Percentiles rank a stretch among this genome's conserved stretches.
Evolutionary conservation across 2,888 invertebrate species (phyloP).

Genomic region (Hirtodrosophila trivittata): DNA sequence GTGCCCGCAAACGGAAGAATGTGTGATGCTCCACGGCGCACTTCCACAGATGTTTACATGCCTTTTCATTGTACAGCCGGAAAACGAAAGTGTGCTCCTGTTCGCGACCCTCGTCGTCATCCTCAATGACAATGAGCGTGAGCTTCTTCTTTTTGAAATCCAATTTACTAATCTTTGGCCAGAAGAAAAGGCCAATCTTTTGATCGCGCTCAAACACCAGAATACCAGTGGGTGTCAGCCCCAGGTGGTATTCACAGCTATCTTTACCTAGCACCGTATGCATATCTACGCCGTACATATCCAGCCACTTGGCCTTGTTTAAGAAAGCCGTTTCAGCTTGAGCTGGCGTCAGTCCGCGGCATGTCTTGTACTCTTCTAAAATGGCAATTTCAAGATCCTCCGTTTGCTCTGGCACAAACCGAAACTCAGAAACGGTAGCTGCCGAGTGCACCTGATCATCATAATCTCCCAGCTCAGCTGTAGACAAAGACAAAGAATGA

Average conservation of each 20-base stretch:
- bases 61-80: conserved; percentile 96
- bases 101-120: conserved; percentile 97
- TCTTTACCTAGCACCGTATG: conserved; percentile 98
- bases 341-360: conserved; percentile 94
- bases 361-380: conserved; percentile 94
- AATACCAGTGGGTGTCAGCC: conserved; percentile 98
- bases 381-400: conserved; percentile 98
- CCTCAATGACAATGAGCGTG: conserved; percentile 98
- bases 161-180: conserved; percentile 99
- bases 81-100: conserved; percentile 99
- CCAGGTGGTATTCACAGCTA: conserved; percentile 97
- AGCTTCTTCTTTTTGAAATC: conserved; percentile 99
- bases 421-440: conserved; percentile 98
- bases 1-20: conserved; percentile 96
- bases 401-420: conserved; percentile 97
- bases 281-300: conserved; percentile 99
- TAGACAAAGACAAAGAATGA: conserved; percentile 32
- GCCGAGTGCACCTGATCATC: conserved; percentile 96
- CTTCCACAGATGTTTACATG: conserved; percentile 99
- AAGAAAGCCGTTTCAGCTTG: conserved; percentile 97
- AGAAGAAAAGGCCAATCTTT: conserved; percentile 99
- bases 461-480: conserved; percentile 98
- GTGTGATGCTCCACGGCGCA: conserved; percentile 99
- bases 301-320: conserved; percentile 98
- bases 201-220: conserved; percentile 98